phyloP scores from a whole-genome alignment of 2,888 invertebrate genomes.

The Prosopocoilus inquinatus region DNA sequence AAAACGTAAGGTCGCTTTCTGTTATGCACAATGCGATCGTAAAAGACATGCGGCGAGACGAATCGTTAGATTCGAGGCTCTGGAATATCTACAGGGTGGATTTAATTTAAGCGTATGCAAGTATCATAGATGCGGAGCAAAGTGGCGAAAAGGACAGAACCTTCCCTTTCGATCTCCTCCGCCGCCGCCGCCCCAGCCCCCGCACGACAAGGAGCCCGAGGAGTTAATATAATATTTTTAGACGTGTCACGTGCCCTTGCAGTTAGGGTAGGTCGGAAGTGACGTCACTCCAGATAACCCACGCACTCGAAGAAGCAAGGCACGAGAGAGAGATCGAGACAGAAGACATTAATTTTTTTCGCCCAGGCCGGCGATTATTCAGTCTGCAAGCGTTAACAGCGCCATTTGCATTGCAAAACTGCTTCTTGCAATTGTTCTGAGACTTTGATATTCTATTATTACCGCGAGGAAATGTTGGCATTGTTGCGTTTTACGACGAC shows the following conservation, averaged over 20 bases:
- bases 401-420: conserved; percentile 15
- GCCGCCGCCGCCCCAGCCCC: too few species aligned
- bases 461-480: neutral
- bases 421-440: conserved; percentile 9
- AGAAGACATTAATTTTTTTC: conserved; percentile 5
- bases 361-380: conserved; percentile 11
- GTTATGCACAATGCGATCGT: too few species aligned
- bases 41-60: too few species aligned
- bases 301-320: conserved; percentile 12
- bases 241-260: conserved; percentile 32
- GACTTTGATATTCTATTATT: conserved; percentile 1
- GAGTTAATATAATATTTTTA: conserved; percentile 34
- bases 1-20: too few species aligned
- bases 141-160: too few species aligned
- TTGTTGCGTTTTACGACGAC: neutral
- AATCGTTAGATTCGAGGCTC: too few species aligned
- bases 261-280: conserved; percentile 43
- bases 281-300: conserved; percentile 23
- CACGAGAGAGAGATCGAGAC: too few species aligned
- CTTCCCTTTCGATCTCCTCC: too few species aligned
- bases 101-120: too few species aligned
- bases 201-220: neutral
- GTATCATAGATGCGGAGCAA: too few species aligned
- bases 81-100: too few species aligned
- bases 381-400: conserved; percentile 6